A percentile compares a stretch with the other conserved stretches of the same genome.
Conservation (phyloP, 2,888 invertebrate genomes). For the Drosophila sordidula region DNA sequence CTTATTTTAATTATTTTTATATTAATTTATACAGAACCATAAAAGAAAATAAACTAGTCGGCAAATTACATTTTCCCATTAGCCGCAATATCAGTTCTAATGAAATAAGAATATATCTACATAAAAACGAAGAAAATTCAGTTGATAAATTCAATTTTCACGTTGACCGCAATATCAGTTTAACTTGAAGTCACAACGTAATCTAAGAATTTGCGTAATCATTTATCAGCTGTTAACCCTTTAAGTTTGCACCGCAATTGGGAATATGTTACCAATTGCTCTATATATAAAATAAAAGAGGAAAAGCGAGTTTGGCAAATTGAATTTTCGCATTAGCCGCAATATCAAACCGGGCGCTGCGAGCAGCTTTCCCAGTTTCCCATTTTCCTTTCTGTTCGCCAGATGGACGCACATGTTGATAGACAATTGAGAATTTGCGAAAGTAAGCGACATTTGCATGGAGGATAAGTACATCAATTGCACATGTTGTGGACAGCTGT, state of each 20-base stretch:
- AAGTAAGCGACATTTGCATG: slow-evolving; percentile 23
- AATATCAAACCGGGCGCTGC: background rate
- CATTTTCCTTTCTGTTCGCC: slow-evolving; percentile 30
- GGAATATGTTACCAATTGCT: no score
- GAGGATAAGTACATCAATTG: slow-evolving; percentile 45
- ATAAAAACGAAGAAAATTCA: background rate
- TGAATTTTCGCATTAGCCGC: slow-evolving; percentile 35
- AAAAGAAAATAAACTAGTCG: no score
- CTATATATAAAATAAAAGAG: no score
- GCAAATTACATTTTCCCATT: no score
- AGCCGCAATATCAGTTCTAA: no score
- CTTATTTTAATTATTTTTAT: no score
- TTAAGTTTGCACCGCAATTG: no score
- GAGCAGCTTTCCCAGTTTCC: background rate
- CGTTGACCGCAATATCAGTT: slow-evolving; percentile 36
- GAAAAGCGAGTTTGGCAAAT: slow-evolving; percentile 8
- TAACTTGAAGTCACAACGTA: background rate
- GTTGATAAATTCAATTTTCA: slow-evolving; percentile 33
- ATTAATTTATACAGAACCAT: no score
- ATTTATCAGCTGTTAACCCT: no score
- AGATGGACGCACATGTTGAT: slow-evolving; percentile 43
- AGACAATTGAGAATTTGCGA: slow-evolving; percentile 50
- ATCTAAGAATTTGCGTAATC: no score
- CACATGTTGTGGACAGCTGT: slow-evolving; percentile 52
- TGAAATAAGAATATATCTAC: background rate